Evolutionary conservation across 2,113 vertebrate genomes (phyloP).

Genomic region (Albula glossodonta): DNA sequence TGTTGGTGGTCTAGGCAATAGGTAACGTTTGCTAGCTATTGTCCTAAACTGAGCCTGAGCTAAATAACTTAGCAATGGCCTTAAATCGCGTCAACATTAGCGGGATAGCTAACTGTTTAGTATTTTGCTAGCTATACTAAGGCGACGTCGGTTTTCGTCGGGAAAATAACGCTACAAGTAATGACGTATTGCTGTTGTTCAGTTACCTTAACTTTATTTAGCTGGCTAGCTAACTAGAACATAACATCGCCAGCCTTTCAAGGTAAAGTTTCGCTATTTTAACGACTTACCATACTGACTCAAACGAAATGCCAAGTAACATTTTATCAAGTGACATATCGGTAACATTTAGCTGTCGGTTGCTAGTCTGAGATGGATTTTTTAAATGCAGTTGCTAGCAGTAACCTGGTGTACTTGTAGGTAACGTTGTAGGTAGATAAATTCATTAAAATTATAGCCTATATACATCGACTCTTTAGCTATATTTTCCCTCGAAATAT

Average conservation of each 20-base stretch:
- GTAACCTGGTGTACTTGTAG: not conserved
- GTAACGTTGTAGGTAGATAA: not conserved
- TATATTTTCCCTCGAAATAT: not conserved
- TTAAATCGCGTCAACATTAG: conserved; percentile 1
- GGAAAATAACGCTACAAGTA: not conserved
- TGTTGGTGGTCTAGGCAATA: not conserved
- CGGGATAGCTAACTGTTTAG: not conserved
- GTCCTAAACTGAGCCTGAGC: not conserved
- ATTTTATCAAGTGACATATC: not conserved
- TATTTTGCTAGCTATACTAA: not conserved
- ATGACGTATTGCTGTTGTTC: not conserved
- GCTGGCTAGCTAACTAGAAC: not conserved
- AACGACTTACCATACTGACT: not conserved
- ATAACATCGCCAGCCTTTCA: not conserved
- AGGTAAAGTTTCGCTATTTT: not conserved
- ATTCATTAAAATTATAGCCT: no score
- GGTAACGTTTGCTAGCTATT: not conserved
- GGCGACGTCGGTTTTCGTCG: not conserved
- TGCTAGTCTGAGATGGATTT: not conserved
- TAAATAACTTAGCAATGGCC: not conserved
- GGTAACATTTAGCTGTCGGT: not conserved
- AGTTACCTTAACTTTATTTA: not conserved
- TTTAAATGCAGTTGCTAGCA: not conserved
- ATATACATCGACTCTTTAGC: no score
- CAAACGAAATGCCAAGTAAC: not conserved